Evolutionary conservation across 2,797 vertebrate species (phyloP).

Genomic region (Chrysocyon brachyurus): DNA sequence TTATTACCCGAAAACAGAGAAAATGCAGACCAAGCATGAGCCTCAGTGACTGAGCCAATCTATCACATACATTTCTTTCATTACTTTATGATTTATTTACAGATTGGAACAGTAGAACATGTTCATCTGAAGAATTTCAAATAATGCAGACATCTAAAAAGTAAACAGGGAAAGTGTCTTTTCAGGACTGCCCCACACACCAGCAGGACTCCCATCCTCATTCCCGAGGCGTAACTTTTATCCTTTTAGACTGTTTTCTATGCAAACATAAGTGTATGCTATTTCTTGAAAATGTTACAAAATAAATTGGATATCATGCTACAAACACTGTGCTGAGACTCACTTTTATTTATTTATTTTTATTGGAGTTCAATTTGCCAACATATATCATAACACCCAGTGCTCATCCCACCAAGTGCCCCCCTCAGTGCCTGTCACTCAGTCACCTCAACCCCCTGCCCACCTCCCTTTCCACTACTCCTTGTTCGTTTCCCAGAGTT

Average conservation of each 20-base stretch:
- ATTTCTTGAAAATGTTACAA: not conserved
- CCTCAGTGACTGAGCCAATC: not conserved
- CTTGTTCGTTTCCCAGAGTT: too few relatives aligned
- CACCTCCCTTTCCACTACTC: too few relatives aligned
- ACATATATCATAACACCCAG: too few relatives aligned
- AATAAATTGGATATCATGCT: conserved; percentile 47
- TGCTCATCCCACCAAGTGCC: too few relatives aligned
- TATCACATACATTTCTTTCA: conserved; percentile 2
- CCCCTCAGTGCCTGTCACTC: too few relatives aligned
- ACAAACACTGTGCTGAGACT: not conserved
- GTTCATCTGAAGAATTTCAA: conserved; percentile 47
- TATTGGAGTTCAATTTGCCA: too few relatives aligned
- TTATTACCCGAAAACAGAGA: conserved; percentile 34
- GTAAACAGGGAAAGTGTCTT: not conserved
- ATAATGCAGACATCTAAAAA: not conserved
- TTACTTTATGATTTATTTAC: conserved; percentile 6
- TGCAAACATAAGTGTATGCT: not conserved
- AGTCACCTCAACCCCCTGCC: too few relatives aligned
- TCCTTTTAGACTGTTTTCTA: not conserved
- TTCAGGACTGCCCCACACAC: not conserved
- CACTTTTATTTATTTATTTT: not conserved
- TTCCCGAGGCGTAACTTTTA: not conserved
- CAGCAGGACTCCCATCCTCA: not conserved
- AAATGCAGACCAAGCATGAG: not conserved
- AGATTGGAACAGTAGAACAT: not conserved